A percentile compares a stretch with the other conserved stretches of the same genome.
phyloP scores from a whole-genome alignment of 2,888 invertebrate genomes.

The Drosophila nr. fundita region DNA sequence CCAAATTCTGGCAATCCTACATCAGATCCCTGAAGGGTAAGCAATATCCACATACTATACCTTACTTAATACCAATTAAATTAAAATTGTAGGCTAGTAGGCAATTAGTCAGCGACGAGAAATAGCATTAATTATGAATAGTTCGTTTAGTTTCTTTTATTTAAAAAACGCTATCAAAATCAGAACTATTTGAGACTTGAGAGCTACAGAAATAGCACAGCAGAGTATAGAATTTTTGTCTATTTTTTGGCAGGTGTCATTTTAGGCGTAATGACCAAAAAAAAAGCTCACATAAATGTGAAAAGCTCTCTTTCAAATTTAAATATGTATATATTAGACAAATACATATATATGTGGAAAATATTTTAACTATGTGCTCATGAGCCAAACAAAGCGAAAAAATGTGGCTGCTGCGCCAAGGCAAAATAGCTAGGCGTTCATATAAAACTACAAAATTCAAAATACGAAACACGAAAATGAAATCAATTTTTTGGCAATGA shows the following conservation, averaged over 20 bases:
- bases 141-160: neutral
- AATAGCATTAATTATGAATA: neutral
- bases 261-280: conserved; percentile 40
- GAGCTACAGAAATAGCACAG: conserved; percentile 58
- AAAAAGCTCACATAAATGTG: conserved; percentile 25
- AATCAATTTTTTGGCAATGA: conserved; percentile 69
- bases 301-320: conserved; percentile 55
- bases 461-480: conserved; percentile 52
- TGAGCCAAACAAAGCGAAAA: conserved; percentile 71
- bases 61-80: neutral
- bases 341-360: conserved; percentile 51
- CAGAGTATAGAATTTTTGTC: conserved; percentile 45
- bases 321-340: conserved; percentile 27
- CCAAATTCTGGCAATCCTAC: conserved; percentile 97
- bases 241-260: conserved; percentile 78
- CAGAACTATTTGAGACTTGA: conserved; percentile 17
- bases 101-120: neutral
- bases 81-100: no score
- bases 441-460: conserved; percentile 50
- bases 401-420: conserved; percentile 56
- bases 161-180: conserved; percentile 18
- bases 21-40: conserved; percentile 96
- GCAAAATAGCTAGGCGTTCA: conserved; percentile 59
- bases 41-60: conserved; percentile 43
- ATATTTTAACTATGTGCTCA: conserved; percentile 72